Conservation (phyloP, 2,888 invertebrate genomes). For the Drosophila tanythrix region DNA sequence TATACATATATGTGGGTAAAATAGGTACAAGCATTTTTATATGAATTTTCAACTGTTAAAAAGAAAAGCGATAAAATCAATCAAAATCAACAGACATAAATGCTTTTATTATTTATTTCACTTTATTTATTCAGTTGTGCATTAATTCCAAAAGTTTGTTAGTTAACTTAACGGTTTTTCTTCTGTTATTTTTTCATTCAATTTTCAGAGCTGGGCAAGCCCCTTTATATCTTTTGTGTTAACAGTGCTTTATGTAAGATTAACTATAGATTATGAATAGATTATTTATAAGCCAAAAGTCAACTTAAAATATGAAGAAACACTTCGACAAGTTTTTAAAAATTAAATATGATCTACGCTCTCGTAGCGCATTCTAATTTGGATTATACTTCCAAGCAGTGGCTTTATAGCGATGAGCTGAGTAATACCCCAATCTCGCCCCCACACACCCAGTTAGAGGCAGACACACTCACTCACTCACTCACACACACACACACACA, state of each 20-base stretch:
- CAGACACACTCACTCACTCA: not conserved
- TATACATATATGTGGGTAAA: no score
- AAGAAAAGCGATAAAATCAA: no score
- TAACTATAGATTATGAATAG: not conserved
- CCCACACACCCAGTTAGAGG: not conserved
- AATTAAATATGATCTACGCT: constrained; percentile 2
- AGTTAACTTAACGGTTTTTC: no score
- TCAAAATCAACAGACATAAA: no score
- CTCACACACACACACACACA: constrained; percentile 2
- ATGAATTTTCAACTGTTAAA: no score
- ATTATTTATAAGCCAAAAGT: not conserved
- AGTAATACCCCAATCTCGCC: constrained; percentile 5
- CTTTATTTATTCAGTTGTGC: no score
- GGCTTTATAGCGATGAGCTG: constrained; percentile 19
- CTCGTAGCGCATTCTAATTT: constrained; percentile 12
- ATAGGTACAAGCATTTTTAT: no score
- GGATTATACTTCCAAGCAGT: constrained; percentile 11
- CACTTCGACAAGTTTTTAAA: not conserved
- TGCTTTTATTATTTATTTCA: no score
- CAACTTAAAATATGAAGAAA: not conserved
- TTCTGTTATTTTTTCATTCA: no score
- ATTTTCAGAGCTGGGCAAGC: no score
- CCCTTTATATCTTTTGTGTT: no score
- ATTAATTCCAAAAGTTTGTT: no score
- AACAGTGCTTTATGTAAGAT: not conserved